Evolutionary conservation across 2,797 vertebrate genomes (phyloP).

Genomic region (Manis crassicaudata): DNA sequence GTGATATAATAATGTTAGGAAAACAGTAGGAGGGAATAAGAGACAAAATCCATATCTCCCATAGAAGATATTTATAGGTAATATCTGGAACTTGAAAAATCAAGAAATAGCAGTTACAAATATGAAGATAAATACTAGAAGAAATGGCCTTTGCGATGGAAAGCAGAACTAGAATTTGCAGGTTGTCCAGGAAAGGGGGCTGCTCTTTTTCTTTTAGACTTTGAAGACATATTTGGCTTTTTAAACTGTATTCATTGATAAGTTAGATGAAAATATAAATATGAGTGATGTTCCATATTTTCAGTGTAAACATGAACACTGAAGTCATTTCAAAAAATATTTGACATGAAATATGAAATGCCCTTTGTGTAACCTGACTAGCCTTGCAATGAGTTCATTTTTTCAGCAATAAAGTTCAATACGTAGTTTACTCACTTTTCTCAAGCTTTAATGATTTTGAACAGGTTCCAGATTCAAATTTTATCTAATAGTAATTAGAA

Average conservation of each 20-base stretch:
- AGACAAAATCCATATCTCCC: background rate
- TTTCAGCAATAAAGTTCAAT: background rate
- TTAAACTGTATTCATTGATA: background rate
- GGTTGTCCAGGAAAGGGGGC: background rate
- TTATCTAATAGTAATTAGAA: background rate
- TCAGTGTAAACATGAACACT: background rate
- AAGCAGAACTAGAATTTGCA: background rate
- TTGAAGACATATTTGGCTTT: background rate
- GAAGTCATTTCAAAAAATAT: background rate
- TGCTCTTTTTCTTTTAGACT: background rate
- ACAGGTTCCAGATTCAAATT: background rate
- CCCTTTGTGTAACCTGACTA: background rate
- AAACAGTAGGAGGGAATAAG: background rate
- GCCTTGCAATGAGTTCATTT: background rate
- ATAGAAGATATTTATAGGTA: background rate
- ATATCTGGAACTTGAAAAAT: conserved; percentile 16
- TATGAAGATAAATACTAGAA: background rate
- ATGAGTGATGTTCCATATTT: background rate
- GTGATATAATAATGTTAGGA: background rate
- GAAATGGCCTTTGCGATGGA: background rate
- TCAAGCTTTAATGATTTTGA: background rate
- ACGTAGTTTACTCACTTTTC: conserved; percentile 12
- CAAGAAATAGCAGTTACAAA: background rate
- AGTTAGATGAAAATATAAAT: background rate
- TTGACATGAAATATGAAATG: conserved; percentile 3